Evolutionary conservation across 2,113 vertebrate genomes (phyloP).

Genomic region (Naja naja): DNA sequence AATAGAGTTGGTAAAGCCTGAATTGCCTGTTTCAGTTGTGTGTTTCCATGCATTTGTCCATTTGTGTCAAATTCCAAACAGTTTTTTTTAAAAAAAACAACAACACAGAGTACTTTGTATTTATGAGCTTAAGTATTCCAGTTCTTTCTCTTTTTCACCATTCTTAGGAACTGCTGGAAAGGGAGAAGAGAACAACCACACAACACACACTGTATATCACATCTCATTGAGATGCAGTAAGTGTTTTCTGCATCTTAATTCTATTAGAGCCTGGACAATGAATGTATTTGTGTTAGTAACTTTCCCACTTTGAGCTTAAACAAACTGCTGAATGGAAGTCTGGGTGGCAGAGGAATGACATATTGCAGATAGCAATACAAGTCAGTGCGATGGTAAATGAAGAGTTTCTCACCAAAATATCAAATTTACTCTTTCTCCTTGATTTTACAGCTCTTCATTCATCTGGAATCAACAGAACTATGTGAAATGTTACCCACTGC

Average conservation of each 20-base stretch:
- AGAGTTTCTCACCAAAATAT: conserved; percentile 35
- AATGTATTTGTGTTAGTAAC: conserved; percentile 61
- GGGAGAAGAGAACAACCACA: conserved; percentile 48
- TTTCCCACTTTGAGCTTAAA: conserved; percentile 66
- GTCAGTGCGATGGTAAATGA: conserved; percentile 51
- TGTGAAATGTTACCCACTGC: conserved; percentile 39
- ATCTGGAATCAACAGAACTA: conserved; percentile 31
- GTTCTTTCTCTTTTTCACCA: conserved; percentile 42
- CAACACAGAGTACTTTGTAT: conserved; percentile 48
- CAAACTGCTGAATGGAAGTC: conserved; percentile 63
- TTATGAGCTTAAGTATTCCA: conserved; percentile 58
- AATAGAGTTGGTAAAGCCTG: conserved; percentile 3
- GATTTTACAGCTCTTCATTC: conserved; percentile 45
- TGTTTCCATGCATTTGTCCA: conserved; percentile 49
- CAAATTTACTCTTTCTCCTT: conserved; percentile 33
- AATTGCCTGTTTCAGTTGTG: conserved; percentile 43
- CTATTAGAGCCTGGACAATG: conserved; percentile 61
- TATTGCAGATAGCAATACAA: conserved; percentile 42
- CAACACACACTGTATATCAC: conserved; percentile 44
- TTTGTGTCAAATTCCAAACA: conserved; percentile 43
- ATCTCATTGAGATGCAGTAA: conserved; percentile 58
- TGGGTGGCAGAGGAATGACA: conserved; percentile 58
- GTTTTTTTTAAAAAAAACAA: conserved; percentile 33
- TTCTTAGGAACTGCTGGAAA: conserved; percentile 44
- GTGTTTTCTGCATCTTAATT: conserved; percentile 63